phyloP scores from a whole-genome alignment of 2,113 vertebrate species.

The Entelurus aequoreus region DNA sequence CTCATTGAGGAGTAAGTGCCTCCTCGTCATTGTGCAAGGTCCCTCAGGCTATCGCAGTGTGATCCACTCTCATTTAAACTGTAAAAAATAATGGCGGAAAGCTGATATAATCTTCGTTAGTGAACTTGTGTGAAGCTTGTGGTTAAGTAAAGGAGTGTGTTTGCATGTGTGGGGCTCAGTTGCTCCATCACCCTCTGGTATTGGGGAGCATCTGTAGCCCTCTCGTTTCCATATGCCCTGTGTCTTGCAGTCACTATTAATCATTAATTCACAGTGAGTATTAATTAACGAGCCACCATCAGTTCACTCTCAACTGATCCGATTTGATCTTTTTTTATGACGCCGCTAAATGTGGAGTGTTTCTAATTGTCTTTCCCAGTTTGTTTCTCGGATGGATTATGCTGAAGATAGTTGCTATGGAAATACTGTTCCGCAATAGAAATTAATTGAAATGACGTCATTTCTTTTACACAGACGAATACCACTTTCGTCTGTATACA shows the following conservation, averaged over 20 bases:
- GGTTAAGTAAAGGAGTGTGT: slow-evolving; percentile 24
- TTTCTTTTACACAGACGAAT: neutral
- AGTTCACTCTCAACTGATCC: neutral
- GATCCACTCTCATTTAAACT: slow-evolving; percentile 20
- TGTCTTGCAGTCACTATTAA: slow-evolving; percentile 58
- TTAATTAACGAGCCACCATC: slow-evolving; percentile 66
- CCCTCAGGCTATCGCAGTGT: slow-evolving; percentile 24
- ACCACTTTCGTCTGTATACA: too few species aligned
- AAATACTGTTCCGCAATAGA: neutral
- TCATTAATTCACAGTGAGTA: slow-evolving; percentile 69
- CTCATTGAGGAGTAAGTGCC: slow-evolving; percentile 35
- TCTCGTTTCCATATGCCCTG: slow-evolving; percentile 61
- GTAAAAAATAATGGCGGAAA: neutral
- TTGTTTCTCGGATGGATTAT: slow-evolving; percentile 7
- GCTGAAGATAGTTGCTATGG: slow-evolving; percentile 1
- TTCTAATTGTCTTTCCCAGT: slow-evolving; percentile 11
- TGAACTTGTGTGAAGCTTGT: slow-evolving; percentile 10
- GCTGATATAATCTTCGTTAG: neutral
- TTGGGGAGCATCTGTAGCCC: slow-evolving; percentile 60
- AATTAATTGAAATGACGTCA: neutral
- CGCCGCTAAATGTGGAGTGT: slow-evolving; percentile 2
- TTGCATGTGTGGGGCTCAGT: slow-evolving; percentile 27
- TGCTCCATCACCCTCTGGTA: slow-evolving; percentile 33
- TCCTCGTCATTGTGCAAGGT: slow-evolving; percentile 37
- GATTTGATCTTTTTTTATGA: slow-evolving; percentile 3